Base-by-base conservation (phyloP, 2,113 vertebrate species). In the Lophius piscatorius region DNA sequence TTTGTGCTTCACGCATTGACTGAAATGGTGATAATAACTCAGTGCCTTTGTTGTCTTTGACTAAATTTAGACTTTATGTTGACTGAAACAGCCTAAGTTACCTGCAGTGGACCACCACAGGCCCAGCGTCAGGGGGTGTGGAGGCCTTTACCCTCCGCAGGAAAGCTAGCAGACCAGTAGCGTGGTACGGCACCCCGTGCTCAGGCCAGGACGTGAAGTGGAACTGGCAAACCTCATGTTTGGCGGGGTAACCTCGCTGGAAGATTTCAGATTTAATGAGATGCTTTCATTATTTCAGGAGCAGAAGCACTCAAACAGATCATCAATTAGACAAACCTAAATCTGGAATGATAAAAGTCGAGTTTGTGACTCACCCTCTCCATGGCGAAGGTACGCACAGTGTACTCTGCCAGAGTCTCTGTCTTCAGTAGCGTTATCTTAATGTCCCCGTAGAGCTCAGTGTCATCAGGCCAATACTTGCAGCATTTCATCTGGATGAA, bases 81-180 rank as follows among this genome's bases (percentile, higher is more conserved):
- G n/a, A n/a, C n/a, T n/a, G 14, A 21, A 7, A 9, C 10, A 8
- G 16, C 2, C n/a, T 7, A n/a, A 0, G 17, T 1, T 77, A 98
- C 97, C 97, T 98, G 95, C 97, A 98, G 88, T 98, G 96, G 64
- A 98, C 95, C 63, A 99, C 95, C 2, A 99, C 56, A 1, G 97
- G 97, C 9, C 97, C 97, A 0, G 92, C 94, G 0, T 97, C 95
- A 0, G 94, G 94, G 0, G 96, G 96, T 0, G 96, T 98, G 11
- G 94, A 96, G 0, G 93, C 90, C 71, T 99, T 99, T 70, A 98
- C 96, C 0, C 95, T 89, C 34, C 96, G 94, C 69, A 98, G 93
- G 85, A 99, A 98, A 55, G 94, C 94, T 87, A 99, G 88, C 70
- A 99, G 91, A 35, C 96, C 96, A 0, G 96, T 99, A 64, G 97